Percentiles rank a stretch among this genome's conserved stretches.
Conservation (phyloP, 2,113 vertebrate species). For the Nycticryphes semicollaris region DNA sequence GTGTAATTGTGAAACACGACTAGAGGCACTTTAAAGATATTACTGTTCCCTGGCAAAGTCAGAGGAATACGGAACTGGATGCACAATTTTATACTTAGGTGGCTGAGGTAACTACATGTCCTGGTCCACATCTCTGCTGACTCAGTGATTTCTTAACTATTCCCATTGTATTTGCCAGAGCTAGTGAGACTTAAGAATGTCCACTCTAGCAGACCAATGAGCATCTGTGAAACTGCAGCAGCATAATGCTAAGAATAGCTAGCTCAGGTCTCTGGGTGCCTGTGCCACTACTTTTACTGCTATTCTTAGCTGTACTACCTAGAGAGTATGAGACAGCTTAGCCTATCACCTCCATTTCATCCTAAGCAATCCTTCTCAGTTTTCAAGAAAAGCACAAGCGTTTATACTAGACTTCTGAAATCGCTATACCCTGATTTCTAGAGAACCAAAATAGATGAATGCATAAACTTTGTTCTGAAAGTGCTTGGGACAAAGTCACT, state of each 20-base stretch:
- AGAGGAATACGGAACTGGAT: neutral
- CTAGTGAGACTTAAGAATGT: neutral
- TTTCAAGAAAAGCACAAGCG: neutral
- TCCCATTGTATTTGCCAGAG: neutral
- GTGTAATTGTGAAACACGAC: neutral
- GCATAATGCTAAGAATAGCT: neutral
- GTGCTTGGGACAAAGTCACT: neutral
- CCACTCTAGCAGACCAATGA: neutral
- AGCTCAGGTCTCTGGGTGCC: neutral
- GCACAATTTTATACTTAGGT: neutral
- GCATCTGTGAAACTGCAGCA: neutral
- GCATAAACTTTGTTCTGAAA: neutral
- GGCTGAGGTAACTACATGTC: neutral
- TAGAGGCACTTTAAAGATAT: neutral
- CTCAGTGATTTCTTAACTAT: neutral
- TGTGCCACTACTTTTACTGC: neutral
- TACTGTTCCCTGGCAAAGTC: neutral
- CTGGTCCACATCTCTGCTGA: neutral
- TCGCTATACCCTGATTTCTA: neutral
- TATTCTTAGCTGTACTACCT: neutral
- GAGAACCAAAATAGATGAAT: neutral
- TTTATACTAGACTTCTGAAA: neutral
- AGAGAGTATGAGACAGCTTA: neutral
- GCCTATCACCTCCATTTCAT: neutral
- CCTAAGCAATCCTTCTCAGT: neutral